Evolutionary conservation across 2,113 vertebrate species (phyloP), one percentile per base, ranked within the genome.

Genomic region (Protobothrops mucrosquamatus): DNA sequence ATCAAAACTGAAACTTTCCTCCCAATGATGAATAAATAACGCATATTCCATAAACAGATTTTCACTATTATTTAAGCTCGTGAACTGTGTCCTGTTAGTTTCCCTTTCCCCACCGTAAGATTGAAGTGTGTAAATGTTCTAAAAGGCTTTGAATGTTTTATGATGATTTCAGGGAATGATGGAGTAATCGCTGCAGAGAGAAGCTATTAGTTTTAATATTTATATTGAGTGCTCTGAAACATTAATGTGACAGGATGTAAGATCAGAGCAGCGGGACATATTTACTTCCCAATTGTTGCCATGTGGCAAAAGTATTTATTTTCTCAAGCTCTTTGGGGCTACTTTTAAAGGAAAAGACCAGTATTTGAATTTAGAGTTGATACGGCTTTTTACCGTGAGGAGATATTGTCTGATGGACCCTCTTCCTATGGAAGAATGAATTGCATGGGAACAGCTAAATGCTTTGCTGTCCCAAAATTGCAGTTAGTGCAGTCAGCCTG

Each of bases 201-300:
- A 98, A 98, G 99, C 99, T 99, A 99, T 99, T 99, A 99, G 99
- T 99, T 99, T 99, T 99, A 99, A 99, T 99, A 99, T 99, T 99
- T 99, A 99, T 99, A 99, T 99, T 98, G 99, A 99, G 98, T 99
- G 99, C 98, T 98, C 98, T 99, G 98, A 99, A 99, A 99, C 98
- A 99, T 99, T 99, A 98, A 99, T 99, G 98, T 98, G 99, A 99
- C 99, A 99, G 99, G 98, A 99, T 99, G 99, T 99, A 99, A 98
- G 98, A 99, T 99, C 99, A 98, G 98, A 98, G 98, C 98, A 98
- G 98, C 97, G 98, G 98, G 99, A 99, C 98, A 97, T 98, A 98
- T 98, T 98, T 98, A 98, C 98, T 98, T 98, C 98, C 98, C 98
- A 98, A 98, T 97, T 97, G 96, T 92, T 96, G 97, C 98, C 98